Evolutionary conservation across 2,797 vertebrate genomes (phyloP), one percentile per base, ranked within the genome.

Genomic region (Rhinatrema bivittatum): DNA sequence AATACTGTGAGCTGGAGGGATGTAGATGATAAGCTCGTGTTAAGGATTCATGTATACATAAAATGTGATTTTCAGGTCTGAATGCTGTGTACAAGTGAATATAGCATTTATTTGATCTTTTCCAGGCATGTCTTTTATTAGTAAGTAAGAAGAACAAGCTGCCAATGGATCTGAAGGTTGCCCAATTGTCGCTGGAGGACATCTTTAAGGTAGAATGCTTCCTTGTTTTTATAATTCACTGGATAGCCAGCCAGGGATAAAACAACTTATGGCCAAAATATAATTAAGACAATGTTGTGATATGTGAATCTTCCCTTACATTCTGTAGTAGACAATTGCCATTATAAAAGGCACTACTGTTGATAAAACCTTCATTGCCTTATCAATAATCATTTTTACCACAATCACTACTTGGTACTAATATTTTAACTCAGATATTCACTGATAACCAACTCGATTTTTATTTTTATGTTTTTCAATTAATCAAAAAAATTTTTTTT

Each of bases 121-220:
- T 50, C 4, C 28, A 85, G 83, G 68, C 78, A 42, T 82, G 76
- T 45, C 50, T 84, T 2, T 55, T 81, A 10, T 36, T 84, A 48
- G 60, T 63, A 6, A 6, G 50, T 0, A 58, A 32, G 29, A 69
- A 65, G 42, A 53, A 65, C 6, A 24, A 8, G 1, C 39, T 84
- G 12, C 78, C 78, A 0, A 3, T 10, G 29, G 37, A 64, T 31
- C 60, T 86, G 16, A 53, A 29, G 10, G 65, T 79, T 23, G 54
- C 50, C 18, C 68, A 71, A 11, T 29, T 86, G 20, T 70, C 82
- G 6, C 53, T 87, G 53, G 82, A 60, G 50, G 62, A 27, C 44
- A 77, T 87, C 12, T 86, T 85, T 53, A 72, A 81, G 78, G 85
- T 87, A 69, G n/a, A n/a, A n/a, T n/a, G n/a, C n/a, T n/a, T n/a